Evolutionary conservation across 2,113 vertebrate genomes (phyloP).

Genomic region (Fulica atra): DNA sequence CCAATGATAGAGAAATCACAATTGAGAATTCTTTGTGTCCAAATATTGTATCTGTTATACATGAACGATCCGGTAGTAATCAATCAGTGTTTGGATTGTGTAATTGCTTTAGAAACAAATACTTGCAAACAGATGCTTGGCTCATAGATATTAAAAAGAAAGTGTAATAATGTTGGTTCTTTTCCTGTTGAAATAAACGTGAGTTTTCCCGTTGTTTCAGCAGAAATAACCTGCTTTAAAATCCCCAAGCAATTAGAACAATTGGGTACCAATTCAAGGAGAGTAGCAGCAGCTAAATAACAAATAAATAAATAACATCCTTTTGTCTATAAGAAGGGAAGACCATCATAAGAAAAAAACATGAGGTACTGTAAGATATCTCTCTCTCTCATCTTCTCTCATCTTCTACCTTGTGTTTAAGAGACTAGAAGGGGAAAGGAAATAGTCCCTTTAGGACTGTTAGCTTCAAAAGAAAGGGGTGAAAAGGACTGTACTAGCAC

Average conservation of each 20-base stretch:
- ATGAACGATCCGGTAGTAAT: neutral
- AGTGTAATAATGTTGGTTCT: neutral
- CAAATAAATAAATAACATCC: too few species aligned
- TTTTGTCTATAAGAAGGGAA: neutral
- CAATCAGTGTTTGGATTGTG: neutral
- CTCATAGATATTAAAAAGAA: neutral
- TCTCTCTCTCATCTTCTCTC: constrained; percentile 15
- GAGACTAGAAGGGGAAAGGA: neutral
- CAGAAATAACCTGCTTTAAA: neutral
- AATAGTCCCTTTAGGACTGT: neutral
- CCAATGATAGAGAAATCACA: neutral
- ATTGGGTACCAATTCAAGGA: neutral
- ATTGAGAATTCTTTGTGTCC: neutral
- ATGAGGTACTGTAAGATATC: neutral
- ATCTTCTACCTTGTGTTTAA: constrained; percentile 11
- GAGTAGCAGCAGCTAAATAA: neutral
- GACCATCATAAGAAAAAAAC: neutral
- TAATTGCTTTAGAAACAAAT: constrained; percentile 20
- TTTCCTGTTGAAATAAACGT: neutral
- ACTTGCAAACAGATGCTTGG: constrained; percentile 5
- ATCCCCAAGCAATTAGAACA: neutral
- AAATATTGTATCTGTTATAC: neutral
- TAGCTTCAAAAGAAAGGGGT: constrained; percentile 11
- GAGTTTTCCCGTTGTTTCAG: neutral
- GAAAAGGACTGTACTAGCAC: neutral